A percentile compares a stretch with the other conserved stretches of the same genome.
Conservation (phyloP, 2,888 invertebrate species). For the Cosmopolites sordidus region DNA sequence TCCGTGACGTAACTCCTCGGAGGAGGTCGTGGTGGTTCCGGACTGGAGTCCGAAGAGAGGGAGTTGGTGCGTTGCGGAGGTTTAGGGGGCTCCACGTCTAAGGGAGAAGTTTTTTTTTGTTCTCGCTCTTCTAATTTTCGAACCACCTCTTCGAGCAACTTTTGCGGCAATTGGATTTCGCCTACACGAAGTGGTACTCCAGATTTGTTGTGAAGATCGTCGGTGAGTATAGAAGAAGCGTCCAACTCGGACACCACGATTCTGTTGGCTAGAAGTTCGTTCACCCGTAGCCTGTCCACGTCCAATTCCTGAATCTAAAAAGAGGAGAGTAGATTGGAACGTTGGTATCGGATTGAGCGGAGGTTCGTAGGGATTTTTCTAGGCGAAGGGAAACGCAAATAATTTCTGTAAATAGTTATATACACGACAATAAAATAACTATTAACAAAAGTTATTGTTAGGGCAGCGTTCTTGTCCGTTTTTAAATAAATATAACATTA, state of each 20-base stretch:
- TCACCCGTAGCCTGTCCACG: slow-evolving; percentile 73
- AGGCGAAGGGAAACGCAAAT: too few relatives aligned
- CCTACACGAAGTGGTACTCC: slow-evolving; percentile 64
- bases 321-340: too few relatives aligned
- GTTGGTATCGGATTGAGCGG: too few relatives aligned
- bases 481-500: too few relatives aligned
- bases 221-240: slow-evolving; percentile 58
- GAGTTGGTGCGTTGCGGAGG: neutral
- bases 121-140: slow-evolving; percentile 43
- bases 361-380: too few relatives aligned
- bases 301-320: slow-evolving; percentile 60
- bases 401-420: too few relatives aligned
- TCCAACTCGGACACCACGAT: slow-evolving; percentile 76
- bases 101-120: slow-evolving; percentile 47
- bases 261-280: slow-evolving; percentile 73
- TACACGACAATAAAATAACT: too few relatives aligned
- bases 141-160: slow-evolving; percentile 64
- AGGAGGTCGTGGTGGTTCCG: slow-evolving; percentile 22
- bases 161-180: slow-evolving; percentile 65
- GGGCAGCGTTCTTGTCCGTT: too few relatives aligned
- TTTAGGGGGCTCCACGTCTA: slow-evolving; percentile 1
- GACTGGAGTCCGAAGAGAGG: neutral
- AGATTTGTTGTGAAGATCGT: slow-evolving; percentile 67
- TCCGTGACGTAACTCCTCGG: slow-evolving; percentile 15
- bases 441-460: too few relatives aligned